phyloP scores from a whole-genome alignment of 2,113 vertebrate genomes.

The Ondatra zibethicus region DNA sequence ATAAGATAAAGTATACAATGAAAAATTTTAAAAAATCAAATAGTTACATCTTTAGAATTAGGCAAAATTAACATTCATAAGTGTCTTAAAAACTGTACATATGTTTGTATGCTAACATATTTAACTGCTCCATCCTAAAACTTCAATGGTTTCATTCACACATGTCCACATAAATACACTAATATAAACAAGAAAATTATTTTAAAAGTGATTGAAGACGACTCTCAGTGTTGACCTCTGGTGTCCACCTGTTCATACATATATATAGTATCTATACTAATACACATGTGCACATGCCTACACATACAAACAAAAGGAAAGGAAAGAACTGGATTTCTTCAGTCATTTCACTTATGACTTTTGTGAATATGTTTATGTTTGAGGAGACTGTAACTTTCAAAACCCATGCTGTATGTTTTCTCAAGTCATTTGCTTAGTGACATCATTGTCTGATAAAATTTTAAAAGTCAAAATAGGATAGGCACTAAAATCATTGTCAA shows the following conservation, averaged over 20 bases:
- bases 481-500: neutral
- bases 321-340: neutral
- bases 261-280: neutral
- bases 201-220: neutral
- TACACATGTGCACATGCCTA: neutral
- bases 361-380: neutral
- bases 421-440: neutral
- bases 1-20: neutral
- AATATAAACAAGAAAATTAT: neutral
- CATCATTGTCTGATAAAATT: neutral
- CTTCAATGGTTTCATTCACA: too few relatives aligned
- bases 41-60: neutral
- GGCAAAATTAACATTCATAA: neutral
- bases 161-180: neutral
- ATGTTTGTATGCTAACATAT: neutral
- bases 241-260: neutral
- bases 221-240: neutral
- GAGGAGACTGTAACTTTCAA: neutral
- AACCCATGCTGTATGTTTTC: neutral
- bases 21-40: neutral
- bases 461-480: neutral
- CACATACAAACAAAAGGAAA: neutral
- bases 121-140: neutral
- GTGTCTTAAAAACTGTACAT: neutral
- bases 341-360: neutral